phyloP scores from a whole-genome alignment of 1,140 invertebrate genomes.

The Monochamus saltuarius region DNA sequence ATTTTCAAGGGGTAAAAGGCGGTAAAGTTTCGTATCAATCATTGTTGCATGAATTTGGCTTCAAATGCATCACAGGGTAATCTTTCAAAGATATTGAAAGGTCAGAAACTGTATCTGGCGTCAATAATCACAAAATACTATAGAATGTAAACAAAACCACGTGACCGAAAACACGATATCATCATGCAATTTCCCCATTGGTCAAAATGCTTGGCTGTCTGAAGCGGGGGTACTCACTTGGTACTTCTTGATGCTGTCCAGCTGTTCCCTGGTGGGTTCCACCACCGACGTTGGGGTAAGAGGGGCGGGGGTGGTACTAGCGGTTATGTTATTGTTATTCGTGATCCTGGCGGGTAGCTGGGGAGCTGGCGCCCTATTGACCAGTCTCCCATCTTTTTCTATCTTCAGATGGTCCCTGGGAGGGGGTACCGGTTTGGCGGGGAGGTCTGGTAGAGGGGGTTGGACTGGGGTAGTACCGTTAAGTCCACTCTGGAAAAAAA shows the following conservation, averaged over 20 bases:
- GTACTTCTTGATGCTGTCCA: constrained; percentile 88
- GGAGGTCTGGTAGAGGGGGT: constrained; percentile 19
- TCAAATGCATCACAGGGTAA: too few relatives aligned
- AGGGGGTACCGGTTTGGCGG: constrained; percentile 69
- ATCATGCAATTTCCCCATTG: neutral
- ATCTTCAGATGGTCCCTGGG: constrained; percentile 68
- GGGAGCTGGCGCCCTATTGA: constrained; percentile 66
- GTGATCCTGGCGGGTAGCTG: constrained; percentile 66
- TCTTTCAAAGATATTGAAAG: too few relatives aligned
- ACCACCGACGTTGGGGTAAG: constrained; percentile 48
- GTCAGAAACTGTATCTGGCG: too few relatives aligned
- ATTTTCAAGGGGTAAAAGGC: too few relatives aligned
- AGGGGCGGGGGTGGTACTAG: constrained; percentile 47
- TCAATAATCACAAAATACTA: too few relatives aligned
- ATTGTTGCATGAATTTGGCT: too few relatives aligned
- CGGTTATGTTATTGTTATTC: constrained; percentile 54
- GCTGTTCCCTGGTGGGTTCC: constrained; percentile 78
- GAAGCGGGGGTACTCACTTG: constrained; percentile 61
- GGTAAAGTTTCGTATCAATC: too few relatives aligned
- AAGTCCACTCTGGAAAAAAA: constrained; percentile 54
- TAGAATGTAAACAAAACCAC: too few relatives aligned
- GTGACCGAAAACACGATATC: too few relatives aligned
- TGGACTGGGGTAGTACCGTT: constrained; percentile 52
- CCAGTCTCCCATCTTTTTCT: constrained; percentile 62
- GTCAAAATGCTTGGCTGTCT: neutral